Base-by-base conservation (phyloP, 2,888 invertebrate genomes). In the Ommatoiulus sabulosus region DNA sequence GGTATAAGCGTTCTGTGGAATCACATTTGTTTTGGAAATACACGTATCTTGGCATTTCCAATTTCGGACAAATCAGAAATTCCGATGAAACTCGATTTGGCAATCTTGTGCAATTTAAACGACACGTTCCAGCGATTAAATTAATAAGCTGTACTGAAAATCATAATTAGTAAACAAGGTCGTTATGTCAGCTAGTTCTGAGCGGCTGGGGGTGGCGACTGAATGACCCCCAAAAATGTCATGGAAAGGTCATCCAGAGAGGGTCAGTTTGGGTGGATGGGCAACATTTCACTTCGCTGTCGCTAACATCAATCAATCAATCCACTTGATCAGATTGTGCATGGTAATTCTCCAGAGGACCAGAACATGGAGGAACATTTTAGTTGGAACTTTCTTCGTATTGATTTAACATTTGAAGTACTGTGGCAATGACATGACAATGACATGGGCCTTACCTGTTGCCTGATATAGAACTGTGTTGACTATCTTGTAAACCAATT, bases 401-500 rank as follows among this genome's bases (percentile, higher is more conserved):
- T 35, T 35, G 35, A 35, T 2, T 35, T 35, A 35, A 35, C 2
- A 35, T 35, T 35, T 35, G 35, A 35, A 35, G 35, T 35, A 5
- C 46, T 12, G 8, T 46, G 46, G 12, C 46, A 46, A 46, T 10
- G 46, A n/a, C 12, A 48, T 48, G 12, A 3, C 8, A 48, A 48
- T 48, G 48, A 48, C 10, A 48, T 2, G 48, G 8, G 48, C n/a
- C 72, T 87, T 63, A 87, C 87, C 87, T 57, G 72, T 43, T 87
- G 57, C 87, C 87, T 35, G 87, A 63, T 35, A 72, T 6, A 43
- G 87, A 87, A 63, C 87, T 87, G 72, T 87, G 87, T 44, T 87
- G 87, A 87, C 87, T 87, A 17, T 87, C 87, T 63, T 87, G 87
- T 43, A 85, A 44, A 44, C 85, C 85, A 87, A 87, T n/a, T 43